These are phyloP conservation scores for Leptinotarsa peninsularis DNA, from an alignment of 2,888 invertebrate genomes.

Conservation along the genomic window DNA sequence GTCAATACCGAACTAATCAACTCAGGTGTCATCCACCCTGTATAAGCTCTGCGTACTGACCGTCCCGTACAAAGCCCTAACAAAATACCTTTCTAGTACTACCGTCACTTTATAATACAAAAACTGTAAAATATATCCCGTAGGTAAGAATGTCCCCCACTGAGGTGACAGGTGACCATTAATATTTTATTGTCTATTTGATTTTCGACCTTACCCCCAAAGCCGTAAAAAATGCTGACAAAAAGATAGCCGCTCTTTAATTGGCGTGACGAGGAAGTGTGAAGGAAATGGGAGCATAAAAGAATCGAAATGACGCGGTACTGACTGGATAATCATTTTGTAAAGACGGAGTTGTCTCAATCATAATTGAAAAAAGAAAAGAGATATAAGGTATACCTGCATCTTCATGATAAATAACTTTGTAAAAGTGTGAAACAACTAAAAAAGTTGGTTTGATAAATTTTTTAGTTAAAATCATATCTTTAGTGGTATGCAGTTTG, in stretches of 20 bases:
- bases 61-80: conserved; percentile 24
- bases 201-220: conserved; percentile 41
- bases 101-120: conserved; percentile 30
- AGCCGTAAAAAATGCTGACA: conserved; percentile 42
- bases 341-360: conserved; percentile 1
- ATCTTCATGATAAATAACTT: neutral
- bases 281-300: conserved; percentile 30
- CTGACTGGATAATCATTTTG: conserved; percentile 5
- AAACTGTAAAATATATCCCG: conserved; percentile 35
- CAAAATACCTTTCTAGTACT: conserved; percentile 29
- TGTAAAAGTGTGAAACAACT: too few species aligned
- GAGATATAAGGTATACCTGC: neutral
- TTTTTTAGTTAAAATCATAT: too few species aligned
- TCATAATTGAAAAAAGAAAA: neutral
- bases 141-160: conserved; percentile 47
- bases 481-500: too few species aligned
- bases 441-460: too few species aligned
- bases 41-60: conserved; percentile 19
- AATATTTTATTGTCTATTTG: conserved; percentile 46
- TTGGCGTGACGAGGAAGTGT: conserved; percentile 37
- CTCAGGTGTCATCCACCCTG: conserved; percentile 12
- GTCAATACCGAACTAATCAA: neutral
- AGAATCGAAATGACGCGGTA: conserved; percentile 20
- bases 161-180: conserved; percentile 48
- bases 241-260: conserved; percentile 32